A percentile compares a stretch with the other conserved stretches of the same genome.
Evolutionary conservation across 2,113 vertebrate genomes (phyloP).

Genomic region (Cichladusa arquata): DNA sequence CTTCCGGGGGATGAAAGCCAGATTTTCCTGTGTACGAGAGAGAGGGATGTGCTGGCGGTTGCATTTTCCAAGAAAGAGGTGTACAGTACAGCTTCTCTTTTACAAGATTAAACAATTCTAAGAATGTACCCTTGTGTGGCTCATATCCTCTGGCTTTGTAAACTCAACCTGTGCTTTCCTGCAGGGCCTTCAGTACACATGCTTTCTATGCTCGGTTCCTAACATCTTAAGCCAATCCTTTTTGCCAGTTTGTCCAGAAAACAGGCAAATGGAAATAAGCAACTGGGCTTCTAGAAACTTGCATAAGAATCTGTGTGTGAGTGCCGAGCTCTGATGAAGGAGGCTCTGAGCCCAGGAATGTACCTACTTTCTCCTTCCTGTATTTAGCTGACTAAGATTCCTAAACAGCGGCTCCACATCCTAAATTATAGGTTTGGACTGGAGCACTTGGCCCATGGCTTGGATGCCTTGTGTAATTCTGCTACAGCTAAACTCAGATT

Average conservation of each 20-base stretch:
- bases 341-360: constrained; percentile 41
- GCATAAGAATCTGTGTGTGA: constrained; percentile 24
- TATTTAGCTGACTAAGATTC: constrained; percentile 65
- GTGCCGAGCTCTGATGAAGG: background rate
- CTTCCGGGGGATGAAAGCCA: constrained; percentile 37
- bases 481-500: background rate
- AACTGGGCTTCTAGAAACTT: constrained; percentile 22
- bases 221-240: constrained; percentile 1
- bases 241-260: constrained; percentile 13
- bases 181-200: background rate
- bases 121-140: constrained; percentile 54
- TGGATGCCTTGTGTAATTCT: constrained; percentile 12
- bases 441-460: background rate
- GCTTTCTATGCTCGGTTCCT: constrained; percentile 1
- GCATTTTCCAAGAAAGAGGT: constrained; percentile 65
- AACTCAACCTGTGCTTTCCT: constrained; percentile 33
- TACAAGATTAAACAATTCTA: constrained; percentile 65
- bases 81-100: constrained; percentile 48
- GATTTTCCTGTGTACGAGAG: constrained; percentile 6
- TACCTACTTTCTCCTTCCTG: constrained; percentile 60
- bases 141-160: constrained; percentile 41
- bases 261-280: constrained; percentile 36
- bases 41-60: constrained; percentile 32
- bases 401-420: constrained; percentile 34
- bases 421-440: constrained; percentile 59